phyloP scores from a whole-genome alignment of 2,113 vertebrate species.

The Castor canadensis region DNA sequence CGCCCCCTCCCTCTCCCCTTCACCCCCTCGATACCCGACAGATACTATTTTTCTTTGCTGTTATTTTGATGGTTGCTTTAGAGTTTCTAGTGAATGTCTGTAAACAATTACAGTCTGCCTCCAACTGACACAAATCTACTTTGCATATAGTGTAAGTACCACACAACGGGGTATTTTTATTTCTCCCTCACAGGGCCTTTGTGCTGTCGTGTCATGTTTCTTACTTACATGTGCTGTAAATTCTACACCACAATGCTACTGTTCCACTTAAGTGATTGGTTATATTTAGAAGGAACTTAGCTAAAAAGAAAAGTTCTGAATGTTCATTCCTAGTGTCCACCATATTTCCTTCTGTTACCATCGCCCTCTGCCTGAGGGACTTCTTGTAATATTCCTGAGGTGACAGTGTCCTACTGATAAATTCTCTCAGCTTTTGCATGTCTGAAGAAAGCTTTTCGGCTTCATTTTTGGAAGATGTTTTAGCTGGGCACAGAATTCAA shows the following conservation, averaged over 20 bases:
- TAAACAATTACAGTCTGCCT: background rate
- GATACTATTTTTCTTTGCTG: no score
- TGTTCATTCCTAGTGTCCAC: background rate
- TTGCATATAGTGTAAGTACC: accelerated
- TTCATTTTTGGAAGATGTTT: background rate
- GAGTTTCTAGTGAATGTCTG: background rate
- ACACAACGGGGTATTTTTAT: no score
- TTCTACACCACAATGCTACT: background rate
- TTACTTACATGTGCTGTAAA: no score
- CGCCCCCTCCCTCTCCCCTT: no score
- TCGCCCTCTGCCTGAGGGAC: background rate
- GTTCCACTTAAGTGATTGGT: background rate
- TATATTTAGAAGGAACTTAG: background rate
- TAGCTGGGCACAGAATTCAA: background rate
- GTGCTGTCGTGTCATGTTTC: no score
- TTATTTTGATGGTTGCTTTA: background rate
- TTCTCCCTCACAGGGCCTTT: background rate
- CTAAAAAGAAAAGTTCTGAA: background rate
- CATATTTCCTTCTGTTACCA: background rate
- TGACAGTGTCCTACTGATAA: background rate
- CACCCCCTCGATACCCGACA: no score
- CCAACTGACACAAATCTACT: no score
- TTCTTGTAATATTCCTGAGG: background rate
- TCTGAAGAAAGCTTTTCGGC: background rate
- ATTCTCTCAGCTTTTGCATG: background rate